phyloP scores from a whole-genome alignment of 1,140 invertebrate genomes.

The Euwallacea similis region DNA sequence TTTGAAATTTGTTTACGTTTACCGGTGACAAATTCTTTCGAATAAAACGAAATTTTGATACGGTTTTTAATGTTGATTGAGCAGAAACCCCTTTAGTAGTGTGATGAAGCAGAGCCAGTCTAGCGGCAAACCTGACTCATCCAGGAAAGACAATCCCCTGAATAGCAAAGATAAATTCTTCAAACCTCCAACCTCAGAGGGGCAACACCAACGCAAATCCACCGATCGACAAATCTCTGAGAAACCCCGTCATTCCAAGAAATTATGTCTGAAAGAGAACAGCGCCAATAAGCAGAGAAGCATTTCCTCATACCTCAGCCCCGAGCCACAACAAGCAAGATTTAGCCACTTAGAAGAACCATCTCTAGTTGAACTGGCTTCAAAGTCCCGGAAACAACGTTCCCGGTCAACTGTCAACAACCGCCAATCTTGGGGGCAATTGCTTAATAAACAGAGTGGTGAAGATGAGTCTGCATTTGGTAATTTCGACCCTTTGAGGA shows the following conservation, averaged over 20 bases:
- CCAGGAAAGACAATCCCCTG: not conserved
- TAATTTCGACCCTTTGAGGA: constrained; percentile 50
- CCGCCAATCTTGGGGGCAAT: constrained; percentile 47
- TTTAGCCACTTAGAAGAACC: constrained; percentile 17
- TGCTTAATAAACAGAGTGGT: constrained; percentile 43
- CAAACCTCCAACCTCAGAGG: constrained; percentile 9
- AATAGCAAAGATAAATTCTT: constrained; percentile 6
- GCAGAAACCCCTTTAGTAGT: no score
- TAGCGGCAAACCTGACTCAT: not conserved
- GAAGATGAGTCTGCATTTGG: constrained; percentile 47
- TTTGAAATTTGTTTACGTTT: no score
- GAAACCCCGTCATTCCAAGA: not conserved
- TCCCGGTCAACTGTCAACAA: constrained; percentile 37
- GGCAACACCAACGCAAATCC: constrained; percentile 5
- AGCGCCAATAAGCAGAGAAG: no score
- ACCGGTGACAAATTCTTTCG: no score
- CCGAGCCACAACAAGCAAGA: constrained; percentile 6
- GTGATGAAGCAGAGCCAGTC: constrained; percentile 1
- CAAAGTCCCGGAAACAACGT: constrained; percentile 39
- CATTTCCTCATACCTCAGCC: no score
- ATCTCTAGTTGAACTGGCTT: constrained; percentile 36
- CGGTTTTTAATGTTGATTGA: no score
- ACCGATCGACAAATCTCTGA: not conserved
- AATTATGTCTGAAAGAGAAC: no score
- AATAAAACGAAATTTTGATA: no score